These are phyloP conservation scores for Aethes cnicana DNA, from an alignment of 2,888 invertebrate genomes.

Conservation along the genomic window DNA sequence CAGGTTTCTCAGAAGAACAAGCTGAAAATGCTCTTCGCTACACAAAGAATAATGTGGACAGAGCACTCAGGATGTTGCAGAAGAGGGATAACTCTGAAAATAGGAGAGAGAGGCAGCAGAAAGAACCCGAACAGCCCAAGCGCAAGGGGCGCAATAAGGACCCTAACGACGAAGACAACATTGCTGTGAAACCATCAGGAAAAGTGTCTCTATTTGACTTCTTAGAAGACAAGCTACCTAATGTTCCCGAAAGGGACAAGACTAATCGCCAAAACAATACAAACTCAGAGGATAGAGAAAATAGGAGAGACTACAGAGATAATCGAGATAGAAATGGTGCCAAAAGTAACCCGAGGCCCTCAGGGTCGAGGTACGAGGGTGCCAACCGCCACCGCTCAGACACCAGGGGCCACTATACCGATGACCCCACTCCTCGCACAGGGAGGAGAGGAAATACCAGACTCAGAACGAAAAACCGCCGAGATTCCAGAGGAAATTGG, in stretches of 20 bases:
- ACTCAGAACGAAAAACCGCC: conserved; percentile 82
- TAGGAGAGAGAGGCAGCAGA: conserved; percentile 66
- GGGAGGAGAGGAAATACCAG: conserved; percentile 71
- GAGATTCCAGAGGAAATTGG: conserved; percentile 82
- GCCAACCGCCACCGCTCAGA: conserved; percentile 58
- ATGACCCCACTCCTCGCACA: conserved; percentile 61
- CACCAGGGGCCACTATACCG: conserved; percentile 60
- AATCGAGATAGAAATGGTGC: conserved; percentile 61
- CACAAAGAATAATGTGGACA: conserved; percentile 88
- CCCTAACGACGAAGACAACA: conserved; percentile 79
- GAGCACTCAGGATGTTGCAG: conserved; percentile 86
- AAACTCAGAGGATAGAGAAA: conserved; percentile 58
- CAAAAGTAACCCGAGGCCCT: conserved; percentile 59
- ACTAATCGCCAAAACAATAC: conserved; percentile 56
- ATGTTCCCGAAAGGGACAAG: conserved; percentile 74
- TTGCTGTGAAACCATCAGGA: conserved; percentile 87
- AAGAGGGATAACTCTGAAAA: conserved; percentile 78
- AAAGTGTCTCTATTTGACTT: conserved; percentile 92
- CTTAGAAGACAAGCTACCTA: conserved; percentile 89
- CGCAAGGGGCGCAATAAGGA: conserved; percentile 76
- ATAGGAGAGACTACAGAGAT: conserved; percentile 52
- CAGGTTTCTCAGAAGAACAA: conserved; percentile 89
- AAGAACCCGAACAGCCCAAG: conserved; percentile 69
- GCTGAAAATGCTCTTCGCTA: conserved; percentile 88
- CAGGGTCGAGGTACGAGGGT: conserved; percentile 61